Percentiles rank a stretch among this genome's conserved stretches.
Evolutionary conservation across 2,888 invertebrate species (phyloP).

Genomic region (Stegana nigrithorax): DNA sequence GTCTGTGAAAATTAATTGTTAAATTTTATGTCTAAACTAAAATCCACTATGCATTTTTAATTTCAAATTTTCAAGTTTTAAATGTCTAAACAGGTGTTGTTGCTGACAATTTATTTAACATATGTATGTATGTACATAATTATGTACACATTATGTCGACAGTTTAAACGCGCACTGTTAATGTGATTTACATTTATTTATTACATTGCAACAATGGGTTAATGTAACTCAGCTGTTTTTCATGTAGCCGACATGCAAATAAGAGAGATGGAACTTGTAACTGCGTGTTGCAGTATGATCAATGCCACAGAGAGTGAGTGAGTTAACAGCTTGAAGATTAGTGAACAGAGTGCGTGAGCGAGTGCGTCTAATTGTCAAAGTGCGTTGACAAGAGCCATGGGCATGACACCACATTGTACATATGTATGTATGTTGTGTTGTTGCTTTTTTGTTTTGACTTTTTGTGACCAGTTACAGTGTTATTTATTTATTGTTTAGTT

Average conservation of each 20-base stretch:
- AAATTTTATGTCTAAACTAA: too few species aligned
- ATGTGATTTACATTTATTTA: not conserved
- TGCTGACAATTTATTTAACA: too few species aligned
- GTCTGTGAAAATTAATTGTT: too few species aligned
- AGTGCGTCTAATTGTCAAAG: too few species aligned
- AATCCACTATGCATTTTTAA: not conserved
- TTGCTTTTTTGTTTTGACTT: not conserved
- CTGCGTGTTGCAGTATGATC: not conserved
- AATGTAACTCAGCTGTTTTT: not conserved
- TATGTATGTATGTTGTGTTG: not conserved
- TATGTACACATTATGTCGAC: too few species aligned
- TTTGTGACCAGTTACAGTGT: not conserved
- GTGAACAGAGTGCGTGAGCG: too few species aligned
- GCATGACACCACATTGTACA: too few species aligned
- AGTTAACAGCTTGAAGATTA: too few species aligned
- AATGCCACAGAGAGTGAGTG: not conserved
- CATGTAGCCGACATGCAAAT: not conserved
- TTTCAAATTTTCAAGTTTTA: not conserved
- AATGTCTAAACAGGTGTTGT: not conserved
- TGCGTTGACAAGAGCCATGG: too few species aligned
- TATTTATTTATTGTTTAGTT: not conserved
- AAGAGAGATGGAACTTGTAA: not conserved
- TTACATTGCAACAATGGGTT: too few species aligned
- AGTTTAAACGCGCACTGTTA: too few species aligned
- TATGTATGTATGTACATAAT: too few species aligned